A percentile compares a stretch with the other conserved stretches of the same genome.
These are phyloP conservation scores for Trichogramma evanescens DNA, from an alignment of 2,888 invertebrate species.

Conservation along the genomic window DNA sequence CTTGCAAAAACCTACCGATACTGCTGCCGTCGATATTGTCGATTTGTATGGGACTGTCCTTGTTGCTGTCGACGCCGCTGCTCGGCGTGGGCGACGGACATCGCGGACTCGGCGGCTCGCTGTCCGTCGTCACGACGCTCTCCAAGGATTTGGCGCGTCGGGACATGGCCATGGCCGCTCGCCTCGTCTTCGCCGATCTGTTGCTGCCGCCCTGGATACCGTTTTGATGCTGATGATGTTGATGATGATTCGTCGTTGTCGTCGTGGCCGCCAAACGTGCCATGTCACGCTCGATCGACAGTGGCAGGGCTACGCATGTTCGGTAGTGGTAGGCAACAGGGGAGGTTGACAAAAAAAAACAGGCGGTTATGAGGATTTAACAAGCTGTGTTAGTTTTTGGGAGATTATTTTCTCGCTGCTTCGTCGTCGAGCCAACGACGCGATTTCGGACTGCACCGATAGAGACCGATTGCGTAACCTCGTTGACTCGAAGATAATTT, in stretches of 20 bases:
- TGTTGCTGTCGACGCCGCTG: slow-evolving; percentile 79
- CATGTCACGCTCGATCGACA: slow-evolving; percentile 46
- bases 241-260: slow-evolving; percentile 15
- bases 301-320: slow-evolving; percentile 40
- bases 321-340: slow-evolving; percentile 12
- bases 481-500: too few relatives aligned
- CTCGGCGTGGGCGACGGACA: slow-evolving; percentile 86
- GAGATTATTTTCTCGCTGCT: too few relatives aligned
- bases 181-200: too few relatives aligned
- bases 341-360: too few relatives aligned
- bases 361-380: too few relatives aligned
- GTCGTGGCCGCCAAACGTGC: slow-evolving; percentile 34
- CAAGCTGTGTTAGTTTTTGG: too few relatives aligned
- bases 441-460: too few relatives aligned
- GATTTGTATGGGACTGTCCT: slow-evolving; percentile 78
- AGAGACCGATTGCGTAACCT: too few relatives aligned
- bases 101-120: slow-evolving; percentile 55
- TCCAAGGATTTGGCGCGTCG: slow-evolving; percentile 44
- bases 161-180: too few relatives aligned
- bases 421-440: too few relatives aligned
- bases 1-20: slow-evolving; percentile 44
- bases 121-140: slow-evolving; percentile 45
- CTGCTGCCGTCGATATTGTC: slow-evolving; percentile 62
- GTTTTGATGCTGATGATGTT: too few relatives aligned
- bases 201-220: too few relatives aligned